Evolutionary conservation across 2,888 invertebrate species (phyloP), one percentile per base, ranked within the genome.

Genomic region (Heteromurus nitidus): DNA sequence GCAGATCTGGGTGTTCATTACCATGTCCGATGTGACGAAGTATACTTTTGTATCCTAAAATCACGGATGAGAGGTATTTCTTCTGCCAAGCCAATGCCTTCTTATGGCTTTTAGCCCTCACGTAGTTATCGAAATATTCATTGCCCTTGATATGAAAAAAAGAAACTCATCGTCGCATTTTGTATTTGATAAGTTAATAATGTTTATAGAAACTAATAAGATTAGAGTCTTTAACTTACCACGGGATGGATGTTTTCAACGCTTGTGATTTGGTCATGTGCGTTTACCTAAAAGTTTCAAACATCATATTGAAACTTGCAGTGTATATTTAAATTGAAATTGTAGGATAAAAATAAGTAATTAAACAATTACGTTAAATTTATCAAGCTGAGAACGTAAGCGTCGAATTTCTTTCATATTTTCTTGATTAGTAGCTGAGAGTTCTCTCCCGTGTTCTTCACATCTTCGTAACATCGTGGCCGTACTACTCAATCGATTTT

Each of bases 51-150:
- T 89, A 93, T 58, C 91, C 92, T 83, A 88, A 90, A 58, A 95
- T 88, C 80, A 94, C 92, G 18, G 94, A 91, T 84, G 95, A 91
- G 72, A 98, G 90, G 89, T 96, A 97, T 22, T 94, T 92, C 90
- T 98, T 98, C 90, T 98, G 98, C 92, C 94, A 97, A 69, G 94
- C 92, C 72, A 98, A 90, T 16, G 96, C 95, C 89, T 96, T 96
- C 80, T 95, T 92, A 87, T 94, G 95, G 88, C 96, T 96, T 88
- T 97, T 95, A 3, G 94, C 92, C 36, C 95, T 92, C 69, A 77
- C 26, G 36, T 36, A 77, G 28, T 77, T 69, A 36, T 77, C 77
- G 31, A 77, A 77, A 64, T 77, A 62, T 55, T 77, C 77, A 20
- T 22, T 44, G 16, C 47, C 74, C 74, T 75, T 22, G 44, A 20